Conservation (phyloP, 2,888 invertebrate genomes). For the Ypsolopha sequella region DNA sequence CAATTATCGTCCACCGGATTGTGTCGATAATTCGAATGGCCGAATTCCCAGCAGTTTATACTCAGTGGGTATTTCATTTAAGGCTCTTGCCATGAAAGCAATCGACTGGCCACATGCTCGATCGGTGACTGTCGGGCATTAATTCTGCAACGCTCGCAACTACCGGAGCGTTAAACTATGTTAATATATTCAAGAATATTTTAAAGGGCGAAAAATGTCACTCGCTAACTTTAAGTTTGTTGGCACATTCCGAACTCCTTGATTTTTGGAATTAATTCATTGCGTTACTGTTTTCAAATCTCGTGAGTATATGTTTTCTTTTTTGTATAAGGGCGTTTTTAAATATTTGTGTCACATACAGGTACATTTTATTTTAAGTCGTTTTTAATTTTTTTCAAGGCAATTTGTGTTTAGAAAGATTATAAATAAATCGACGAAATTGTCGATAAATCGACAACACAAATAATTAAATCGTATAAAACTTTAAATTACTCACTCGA, state of each 20-base stretch:
- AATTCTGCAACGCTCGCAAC: slow-evolving; percentile 44
- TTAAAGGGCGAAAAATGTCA: slow-evolving; percentile 27
- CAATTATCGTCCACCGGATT: slow-evolving; percentile 56
- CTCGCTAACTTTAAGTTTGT: slow-evolving; percentile 11
- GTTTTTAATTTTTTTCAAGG: no score
- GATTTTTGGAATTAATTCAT: no score
- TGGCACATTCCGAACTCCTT: neutral
- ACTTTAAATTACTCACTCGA: slow-evolving; percentile 34
- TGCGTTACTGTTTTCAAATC: no score
- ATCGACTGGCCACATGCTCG: slow-evolving; percentile 34
- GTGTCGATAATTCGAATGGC: slow-evolving; percentile 49
- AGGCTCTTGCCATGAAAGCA: slow-evolving; percentile 35
- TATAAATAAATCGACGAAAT: no score
- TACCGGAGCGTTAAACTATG: slow-evolving; percentile 44
- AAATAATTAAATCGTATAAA: no score
- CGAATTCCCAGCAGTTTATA: slow-evolving; percentile 54
- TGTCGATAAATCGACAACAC: no score
- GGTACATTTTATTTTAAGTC: no score
- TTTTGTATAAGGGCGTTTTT: no score
- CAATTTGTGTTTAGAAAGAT: no score
- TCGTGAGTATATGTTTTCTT: no score
- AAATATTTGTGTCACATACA: no score
- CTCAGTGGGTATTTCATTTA: slow-evolving; percentile 45
- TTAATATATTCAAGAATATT: slow-evolving; percentile 25
- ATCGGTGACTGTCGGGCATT: slow-evolving; percentile 34